These are phyloP conservation scores for Erpornis zantholeuca DNA, from an alignment of 2,113 vertebrate genomes.

Conservation along the genomic window DNA sequence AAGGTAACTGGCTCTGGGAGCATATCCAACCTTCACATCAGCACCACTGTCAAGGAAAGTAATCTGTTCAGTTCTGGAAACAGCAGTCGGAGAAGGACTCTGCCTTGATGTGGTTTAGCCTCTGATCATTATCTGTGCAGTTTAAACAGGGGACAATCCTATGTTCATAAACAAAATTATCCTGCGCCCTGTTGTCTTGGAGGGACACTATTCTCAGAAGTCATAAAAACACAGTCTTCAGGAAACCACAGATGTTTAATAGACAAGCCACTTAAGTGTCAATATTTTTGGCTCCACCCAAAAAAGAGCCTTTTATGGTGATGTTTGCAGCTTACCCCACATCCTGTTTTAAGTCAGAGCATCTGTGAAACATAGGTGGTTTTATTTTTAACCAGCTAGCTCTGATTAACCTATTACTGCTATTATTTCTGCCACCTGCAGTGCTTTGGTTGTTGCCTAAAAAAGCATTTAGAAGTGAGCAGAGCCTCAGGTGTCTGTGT, in stretches of 20 bases:
- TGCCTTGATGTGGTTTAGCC: background rate
- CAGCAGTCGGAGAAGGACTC: background rate
- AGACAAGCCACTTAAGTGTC: background rate
- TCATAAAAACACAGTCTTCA: background rate
- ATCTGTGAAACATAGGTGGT: background rate
- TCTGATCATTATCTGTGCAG: background rate
- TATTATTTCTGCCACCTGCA: background rate
- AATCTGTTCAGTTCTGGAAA: background rate
- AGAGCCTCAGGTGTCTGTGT: background rate
- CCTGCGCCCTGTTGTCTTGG: background rate
- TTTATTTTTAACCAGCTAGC: constrained; percentile 20
- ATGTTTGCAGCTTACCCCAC: constrained; percentile 20
- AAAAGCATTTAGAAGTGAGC: background rate
- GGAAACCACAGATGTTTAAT: constrained; percentile 51
- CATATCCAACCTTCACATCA: background rate
- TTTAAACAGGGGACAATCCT: background rate
- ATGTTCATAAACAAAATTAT: background rate
- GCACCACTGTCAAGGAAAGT: background rate
- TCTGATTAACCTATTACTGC: background rate
- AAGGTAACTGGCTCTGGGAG: background rate
- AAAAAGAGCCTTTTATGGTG: background rate
- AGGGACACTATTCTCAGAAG: constrained; percentile 18
- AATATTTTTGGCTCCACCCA: background rate
- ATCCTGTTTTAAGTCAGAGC: constrained; percentile 47
- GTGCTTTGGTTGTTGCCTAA: background rate